These are phyloP conservation scores for Dynastes hyllus DNA, from an alignment of 2,888 invertebrate genomes.

Conservation along the genomic window DNA sequence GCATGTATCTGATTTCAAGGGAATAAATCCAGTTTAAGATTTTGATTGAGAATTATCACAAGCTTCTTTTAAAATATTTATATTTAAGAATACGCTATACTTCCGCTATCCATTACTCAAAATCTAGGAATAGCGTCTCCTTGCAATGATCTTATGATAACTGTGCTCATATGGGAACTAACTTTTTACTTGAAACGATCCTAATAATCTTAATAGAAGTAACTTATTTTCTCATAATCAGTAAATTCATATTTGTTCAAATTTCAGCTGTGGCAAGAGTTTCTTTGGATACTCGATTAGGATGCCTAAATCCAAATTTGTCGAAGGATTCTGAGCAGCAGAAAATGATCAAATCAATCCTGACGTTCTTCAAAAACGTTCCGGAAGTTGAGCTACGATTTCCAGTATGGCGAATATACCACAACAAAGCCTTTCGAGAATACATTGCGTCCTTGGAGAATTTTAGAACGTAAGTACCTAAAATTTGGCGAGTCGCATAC, in stretches of 20 bases:
- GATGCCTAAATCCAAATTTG: constrained; percentile 78
- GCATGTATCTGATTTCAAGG: too few relatives aligned
- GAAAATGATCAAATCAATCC: constrained; percentile 85
- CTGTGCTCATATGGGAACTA: too few relatives aligned
- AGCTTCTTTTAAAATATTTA: too few relatives aligned
- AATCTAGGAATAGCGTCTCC: too few relatives aligned
- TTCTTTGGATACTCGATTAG: constrained; percentile 86
- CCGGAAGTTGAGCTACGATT: constrained; percentile 83
- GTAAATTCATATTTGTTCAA: background rate
- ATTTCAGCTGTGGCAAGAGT: constrained; percentile 85
- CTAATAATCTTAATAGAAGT: too few relatives aligned
- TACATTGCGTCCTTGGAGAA: constrained; percentile 82
- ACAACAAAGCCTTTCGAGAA: constrained; percentile 81
- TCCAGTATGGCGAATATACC: constrained; percentile 83
- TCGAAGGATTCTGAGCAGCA: constrained; percentile 77
- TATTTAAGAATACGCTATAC: too few relatives aligned
- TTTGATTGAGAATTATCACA: too few relatives aligned
- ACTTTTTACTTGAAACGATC: too few relatives aligned
- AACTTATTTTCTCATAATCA: too few relatives aligned
- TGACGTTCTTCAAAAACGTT: constrained; percentile 85
- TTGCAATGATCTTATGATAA: too few relatives aligned
- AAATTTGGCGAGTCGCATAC: background rate
- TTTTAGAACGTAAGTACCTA: constrained; percentile 77
- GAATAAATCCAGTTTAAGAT: too few relatives aligned
- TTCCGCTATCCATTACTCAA: too few relatives aligned